These are phyloP conservation scores for Drosophila tsacasi DNA, from an alignment of 1,140 invertebrate species.

Conservation along the genomic window DNA sequence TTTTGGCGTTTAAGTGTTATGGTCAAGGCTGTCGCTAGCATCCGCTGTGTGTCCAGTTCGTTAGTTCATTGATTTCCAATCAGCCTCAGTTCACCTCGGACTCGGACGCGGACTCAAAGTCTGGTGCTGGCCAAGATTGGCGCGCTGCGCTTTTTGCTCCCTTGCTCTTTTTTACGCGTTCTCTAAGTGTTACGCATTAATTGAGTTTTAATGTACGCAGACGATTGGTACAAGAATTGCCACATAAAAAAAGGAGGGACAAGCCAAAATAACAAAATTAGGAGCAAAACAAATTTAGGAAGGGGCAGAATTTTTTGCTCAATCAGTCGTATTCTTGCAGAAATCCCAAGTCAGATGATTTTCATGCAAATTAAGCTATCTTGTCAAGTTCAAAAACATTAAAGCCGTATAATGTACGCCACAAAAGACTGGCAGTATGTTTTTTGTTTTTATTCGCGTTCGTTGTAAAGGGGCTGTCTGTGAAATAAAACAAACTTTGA, in stretches of 20 bases:
- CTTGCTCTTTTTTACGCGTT: slow-evolving; percentile 23
- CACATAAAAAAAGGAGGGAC: slow-evolving; percentile 26
- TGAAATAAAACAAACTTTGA: slow-evolving; percentile 32
- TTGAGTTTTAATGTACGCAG: slow-evolving; percentile 77
- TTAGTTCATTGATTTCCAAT: slow-evolving; percentile 74
- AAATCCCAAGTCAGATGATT: slow-evolving; percentile 56
- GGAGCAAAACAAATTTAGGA: slow-evolving; percentile 25
- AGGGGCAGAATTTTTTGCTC: slow-evolving; percentile 50
- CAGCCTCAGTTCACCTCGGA: slow-evolving; percentile 53
- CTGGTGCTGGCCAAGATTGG: slow-evolving; percentile 18
- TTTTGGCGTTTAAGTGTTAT: slow-evolving; percentile 75
- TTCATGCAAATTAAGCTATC: slow-evolving; percentile 72
- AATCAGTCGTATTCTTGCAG: slow-evolving; percentile 60
- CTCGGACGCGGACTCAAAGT: slow-evolving; percentile 9
- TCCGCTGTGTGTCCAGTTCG: slow-evolving; percentile 57
- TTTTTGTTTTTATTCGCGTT: slow-evolving; percentile 32
- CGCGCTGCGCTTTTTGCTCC: slow-evolving; percentile 17
- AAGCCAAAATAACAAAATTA: slow-evolving; percentile 40
- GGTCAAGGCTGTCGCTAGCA: slow-evolving; percentile 66
- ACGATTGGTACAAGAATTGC: slow-evolving; percentile 49
- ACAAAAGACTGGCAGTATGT: slow-evolving; percentile 18
- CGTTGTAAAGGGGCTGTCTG: slow-evolving; percentile 52
- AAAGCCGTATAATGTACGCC: slow-evolving; percentile 62
- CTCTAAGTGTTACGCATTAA: slow-evolving; percentile 63
- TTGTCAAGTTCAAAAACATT: slow-evolving; percentile 81